Base-by-base conservation (phyloP, 2,888 invertebrate genomes). In the Entomobrya multifasciata region DNA sequence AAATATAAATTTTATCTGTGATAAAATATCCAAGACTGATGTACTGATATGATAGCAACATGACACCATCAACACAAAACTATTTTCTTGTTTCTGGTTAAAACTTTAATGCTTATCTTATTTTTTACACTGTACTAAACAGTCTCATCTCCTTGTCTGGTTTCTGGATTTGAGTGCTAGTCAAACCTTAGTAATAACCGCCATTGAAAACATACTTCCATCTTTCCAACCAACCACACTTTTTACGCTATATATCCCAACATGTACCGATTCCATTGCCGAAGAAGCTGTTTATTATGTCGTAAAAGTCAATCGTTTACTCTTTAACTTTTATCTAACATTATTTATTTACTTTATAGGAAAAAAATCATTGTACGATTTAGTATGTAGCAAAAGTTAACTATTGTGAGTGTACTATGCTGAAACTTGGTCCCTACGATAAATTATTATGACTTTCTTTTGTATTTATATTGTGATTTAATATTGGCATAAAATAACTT, bases 231-330 rank as follows among this genome's bases (percentile, higher is more conserved):
- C n/a, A n/a, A n/a, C n/a, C n/a, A n/a, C n/a, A n/a, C n/a, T n/a
- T n/a, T n/a, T n/a, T n/a, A n/a, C n/a, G n/a, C n/a, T n/a, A n/a
- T n/a, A n/a, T n/a, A n/a, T n/a, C n/a, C n/a, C n/a, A n/a, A 36
- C 36, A 36, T 36, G 36, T 22, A 20, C 22, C 60, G 60, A 77
- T 77, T 77, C 60, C 77, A 77, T 77, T 57, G 67, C 80, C 57
- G 62, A 57, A n/a, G 41, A 57, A 74, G 74, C 76, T 76, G 83
- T 83, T 83, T 83, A 82, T 60, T 76, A 60, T 76, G 76, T 74
- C 76, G 74, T 83, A 83, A 83, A 83, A 76, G 60, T 83, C 74
- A 83, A 83, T 83, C 83, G 83, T 83, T 76, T 76, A 83, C 82
- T 47, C 57, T 74, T 74, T 82, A 72, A 62, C 82, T 82, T 72